Evolutionary conservation across 23 tunicate species (phyloP).

Genomic region (Halocynthia aurantium): DNA sequence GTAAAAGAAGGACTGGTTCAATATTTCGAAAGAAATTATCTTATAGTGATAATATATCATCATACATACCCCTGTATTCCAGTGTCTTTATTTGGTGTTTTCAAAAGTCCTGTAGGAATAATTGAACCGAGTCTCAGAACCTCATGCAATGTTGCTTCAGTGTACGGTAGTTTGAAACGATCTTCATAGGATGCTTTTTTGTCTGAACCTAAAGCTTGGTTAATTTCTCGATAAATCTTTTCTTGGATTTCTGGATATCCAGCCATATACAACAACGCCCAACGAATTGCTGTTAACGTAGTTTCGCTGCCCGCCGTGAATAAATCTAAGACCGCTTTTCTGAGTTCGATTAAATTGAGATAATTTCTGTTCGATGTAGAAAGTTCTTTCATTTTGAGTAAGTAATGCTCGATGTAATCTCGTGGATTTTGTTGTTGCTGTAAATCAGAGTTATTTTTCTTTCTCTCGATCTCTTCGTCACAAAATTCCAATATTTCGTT

Average conservation of each 20-base stretch:
- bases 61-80: neutral
- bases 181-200: neutral
- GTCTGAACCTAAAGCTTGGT: neutral
- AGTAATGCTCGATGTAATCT: too few relatives aligned
- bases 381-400: too few relatives aligned
- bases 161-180: neutral
- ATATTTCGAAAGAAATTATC: too few relatives aligned
- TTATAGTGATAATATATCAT: too few relatives aligned
- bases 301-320: slow-evolving; percentile 29
- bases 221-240: neutral
- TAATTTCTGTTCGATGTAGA: too few relatives aligned
- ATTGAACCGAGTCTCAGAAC: neutral
- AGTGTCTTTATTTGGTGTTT: neutral
- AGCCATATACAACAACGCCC: slow-evolving; percentile 23
- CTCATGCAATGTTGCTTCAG: slow-evolving; percentile 7
- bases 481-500: neutral
- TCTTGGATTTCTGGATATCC: slow-evolving; percentile 27
- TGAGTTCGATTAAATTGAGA: neutral
- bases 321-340: neutral
- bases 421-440: too few relatives aligned
- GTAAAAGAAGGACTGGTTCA: too few relatives aligned
- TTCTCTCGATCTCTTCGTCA: too few relatives aligned
- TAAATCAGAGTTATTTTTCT: too few relatives aligned
- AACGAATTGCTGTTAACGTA: slow-evolving; percentile 10
- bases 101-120: neutral